Evolutionary conservation across 92 coral and sea anemone species (phyloP).

Genomic region (Pocillopora meandrina): DNA sequence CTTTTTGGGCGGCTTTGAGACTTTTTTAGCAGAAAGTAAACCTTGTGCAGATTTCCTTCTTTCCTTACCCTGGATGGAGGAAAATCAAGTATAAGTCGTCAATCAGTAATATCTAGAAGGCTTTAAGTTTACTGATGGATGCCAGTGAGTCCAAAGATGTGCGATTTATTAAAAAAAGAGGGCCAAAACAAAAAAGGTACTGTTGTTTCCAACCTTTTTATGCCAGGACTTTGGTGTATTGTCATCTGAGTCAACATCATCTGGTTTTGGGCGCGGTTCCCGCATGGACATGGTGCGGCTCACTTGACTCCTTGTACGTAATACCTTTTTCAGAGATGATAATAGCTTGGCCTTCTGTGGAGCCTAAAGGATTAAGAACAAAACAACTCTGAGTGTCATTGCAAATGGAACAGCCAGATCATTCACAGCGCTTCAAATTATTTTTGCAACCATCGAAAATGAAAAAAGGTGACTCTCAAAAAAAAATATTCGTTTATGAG

Average conservation of each 20-base stretch:
- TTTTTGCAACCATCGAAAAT: no score
- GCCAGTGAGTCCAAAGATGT: background rate
- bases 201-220: constrained; percentile 10
- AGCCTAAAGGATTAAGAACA: constrained; percentile 15
- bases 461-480: no score
- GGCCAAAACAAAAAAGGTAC: no score
- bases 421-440: background rate
- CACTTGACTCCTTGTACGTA: constrained; percentile 65
- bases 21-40: constrained; percentile 63
- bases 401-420: background rate
- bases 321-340: constrained; percentile 50
- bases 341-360: constrained; percentile 50
- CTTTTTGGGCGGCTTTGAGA: constrained; percentile 62
- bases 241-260: constrained; percentile 50
- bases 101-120: background rate
- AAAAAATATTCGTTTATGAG: no score
- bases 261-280: constrained; percentile 50
- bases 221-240: constrained; percentile 42
- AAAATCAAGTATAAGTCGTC: background rate
- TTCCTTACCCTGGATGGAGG: constrained; percentile 53
- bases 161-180: background rate
- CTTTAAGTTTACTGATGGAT: no score
- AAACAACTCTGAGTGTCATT: background rate
- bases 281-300: constrained; percentile 61
- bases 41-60: constrained; percentile 77